Percentiles rank a stretch among this genome's conserved stretches.
Conservation (phyloP, 2,797 vertebrate genomes). For the Brachyrhaphis roseni region DNA sequence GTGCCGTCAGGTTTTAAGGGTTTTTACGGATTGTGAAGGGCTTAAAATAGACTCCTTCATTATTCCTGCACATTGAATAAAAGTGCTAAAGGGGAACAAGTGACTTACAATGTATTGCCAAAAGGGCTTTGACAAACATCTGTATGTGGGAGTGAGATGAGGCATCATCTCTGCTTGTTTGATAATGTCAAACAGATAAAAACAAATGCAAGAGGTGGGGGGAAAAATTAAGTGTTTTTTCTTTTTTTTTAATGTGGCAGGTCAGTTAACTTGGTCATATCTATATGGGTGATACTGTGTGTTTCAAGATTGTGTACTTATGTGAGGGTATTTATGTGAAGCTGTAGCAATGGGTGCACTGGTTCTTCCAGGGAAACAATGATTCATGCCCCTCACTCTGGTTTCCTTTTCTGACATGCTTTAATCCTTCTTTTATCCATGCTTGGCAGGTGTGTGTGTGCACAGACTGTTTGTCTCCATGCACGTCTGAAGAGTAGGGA, state of each 20-base stretch:
- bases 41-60: conserved; percentile 10
- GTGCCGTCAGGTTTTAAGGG: neutral
- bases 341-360: conserved; percentile 61
- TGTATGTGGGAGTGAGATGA: conserved; percentile 3
- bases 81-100: conserved; percentile 9
- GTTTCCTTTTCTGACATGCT: conserved; percentile 75
- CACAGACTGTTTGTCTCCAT: conserved; percentile 26
- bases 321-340: conserved; percentile 35
- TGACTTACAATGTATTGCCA: conserved; percentile 8
- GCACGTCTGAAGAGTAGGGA: conserved; percentile 46
- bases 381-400: conserved; percentile 70
- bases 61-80: conserved; percentile 2
- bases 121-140: conserved; percentile 11
- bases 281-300: conserved; percentile 27
- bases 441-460: conserved; percentile 73
- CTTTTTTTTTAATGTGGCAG: conserved; percentile 34
- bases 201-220: conserved; percentile 1
- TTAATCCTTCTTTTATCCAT: conserved; percentile 78
- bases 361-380: conserved; percentile 74
- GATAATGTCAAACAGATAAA: neutral
- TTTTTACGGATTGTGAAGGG: conserved; percentile 2
- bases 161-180: conserved; percentile 5
- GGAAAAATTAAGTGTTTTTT: conserved; percentile 11
- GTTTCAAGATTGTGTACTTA: neutral
- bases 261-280: conserved; percentile 36